These are phyloP conservation scores for Dendroctonus valens DNA, from an alignment of 1,140 invertebrate genomes.

Conservation along the genomic window DNA sequence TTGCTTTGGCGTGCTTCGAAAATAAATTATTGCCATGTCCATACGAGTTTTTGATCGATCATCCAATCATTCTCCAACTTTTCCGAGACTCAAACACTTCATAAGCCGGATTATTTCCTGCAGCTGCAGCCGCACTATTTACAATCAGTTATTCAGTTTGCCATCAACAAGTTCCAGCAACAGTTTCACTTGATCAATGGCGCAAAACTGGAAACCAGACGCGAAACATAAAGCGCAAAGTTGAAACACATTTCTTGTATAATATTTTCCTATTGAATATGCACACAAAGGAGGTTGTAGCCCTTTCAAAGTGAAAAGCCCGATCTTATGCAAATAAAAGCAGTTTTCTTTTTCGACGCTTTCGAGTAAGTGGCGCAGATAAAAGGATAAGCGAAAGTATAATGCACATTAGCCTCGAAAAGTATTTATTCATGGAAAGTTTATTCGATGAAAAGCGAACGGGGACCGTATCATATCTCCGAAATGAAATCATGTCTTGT, in stretches of 20 bases:
- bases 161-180: too few relatives aligned
- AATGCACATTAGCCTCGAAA: constrained; percentile 30
- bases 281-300: constrained; percentile 24
- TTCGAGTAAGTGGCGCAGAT: constrained; percentile 26
- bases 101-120: too few relatives aligned
- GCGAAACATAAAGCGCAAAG: constrained; percentile 7
- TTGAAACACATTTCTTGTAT: constrained; percentile 19
- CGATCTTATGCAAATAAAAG: constrained; percentile 33
- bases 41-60: too few relatives aligned
- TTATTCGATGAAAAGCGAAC: constrained; percentile 24
- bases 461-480: not conserved
- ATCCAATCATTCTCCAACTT: too few relatives aligned
- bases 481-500: constrained; percentile 17
- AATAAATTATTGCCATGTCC: too few relatives aligned
- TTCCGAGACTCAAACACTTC: too few relatives aligned
- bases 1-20: too few relatives aligned
- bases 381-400: constrained; percentile 32
- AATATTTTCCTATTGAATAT: constrained; percentile 30
- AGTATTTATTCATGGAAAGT: constrained; percentile 28
- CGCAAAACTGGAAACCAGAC: too few relatives aligned
- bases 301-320: constrained; percentile 29
- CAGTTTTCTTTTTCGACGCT: constrained; percentile 31
- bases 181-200: too few relatives aligned
- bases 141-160: too few relatives aligned
- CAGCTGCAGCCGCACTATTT: too few relatives aligned